phyloP scores from a whole-genome alignment of 1,140 invertebrate genomes.

The Holotrichia oblita region DNA sequence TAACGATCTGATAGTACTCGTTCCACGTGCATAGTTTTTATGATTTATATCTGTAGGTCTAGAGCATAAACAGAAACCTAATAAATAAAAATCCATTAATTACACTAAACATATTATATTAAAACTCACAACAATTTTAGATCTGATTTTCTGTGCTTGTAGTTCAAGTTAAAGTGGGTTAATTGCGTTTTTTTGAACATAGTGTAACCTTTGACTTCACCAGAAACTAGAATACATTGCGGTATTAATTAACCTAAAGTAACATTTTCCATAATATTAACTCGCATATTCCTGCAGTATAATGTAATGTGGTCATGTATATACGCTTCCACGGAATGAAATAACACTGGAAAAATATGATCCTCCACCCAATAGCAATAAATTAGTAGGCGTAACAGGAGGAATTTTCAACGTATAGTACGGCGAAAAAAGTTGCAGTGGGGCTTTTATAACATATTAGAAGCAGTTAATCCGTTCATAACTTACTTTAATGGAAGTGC shows the following conservation, averaged over 20 bases:
- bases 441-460: too few relatives aligned
- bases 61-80: too few relatives aligned
- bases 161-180: neutral
- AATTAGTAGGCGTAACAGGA: neutral
- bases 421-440: too few relatives aligned
- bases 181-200: neutral
- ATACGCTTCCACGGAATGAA: neutral
- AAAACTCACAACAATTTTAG: too few relatives aligned
- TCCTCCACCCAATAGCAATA: neutral
- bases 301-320: neutral
- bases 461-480: too few relatives aligned
- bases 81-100: too few relatives aligned
- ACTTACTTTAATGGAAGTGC: too few relatives aligned
- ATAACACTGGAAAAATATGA: neutral
- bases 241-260: conserved; percentile 4
- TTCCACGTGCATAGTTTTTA: too few relatives aligned
- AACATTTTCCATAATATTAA: neutral
- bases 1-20: too few relatives aligned
- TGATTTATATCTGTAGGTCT: too few relatives aligned
- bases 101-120: too few relatives aligned
- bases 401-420: neutral
- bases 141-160: neutral
- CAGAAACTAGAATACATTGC: neutral
- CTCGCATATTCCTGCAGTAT: neutral
- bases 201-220: neutral